A percentile compares a stretch with the other conserved stretches of the same genome.
phyloP scores from a whole-genome alignment of 2,888 invertebrate species.

The Unio pictorum region DNA sequence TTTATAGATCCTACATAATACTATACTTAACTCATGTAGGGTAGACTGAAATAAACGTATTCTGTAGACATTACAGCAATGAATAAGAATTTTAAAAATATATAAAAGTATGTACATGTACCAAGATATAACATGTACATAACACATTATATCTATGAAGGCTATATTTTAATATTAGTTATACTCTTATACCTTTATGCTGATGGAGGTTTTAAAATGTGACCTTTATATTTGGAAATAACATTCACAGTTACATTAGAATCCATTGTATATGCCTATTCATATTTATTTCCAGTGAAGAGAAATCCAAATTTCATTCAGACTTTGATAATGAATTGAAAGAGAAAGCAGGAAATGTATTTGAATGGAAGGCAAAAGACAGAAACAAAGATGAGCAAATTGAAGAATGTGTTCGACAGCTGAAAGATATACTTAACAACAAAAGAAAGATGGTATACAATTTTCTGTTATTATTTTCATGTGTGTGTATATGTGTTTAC shows the following conservation, averaged over 20 bases:
- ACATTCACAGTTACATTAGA: not conserved
- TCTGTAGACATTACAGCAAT: no score
- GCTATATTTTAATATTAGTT: no score
- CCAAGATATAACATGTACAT: no score
- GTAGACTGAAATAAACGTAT: no score
- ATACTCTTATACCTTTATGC: not conserved
- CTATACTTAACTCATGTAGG: no score
- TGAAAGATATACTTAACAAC: slow-evolving; percentile 40
- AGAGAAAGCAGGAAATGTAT: slow-evolving; percentile 36
- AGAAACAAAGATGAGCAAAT: slow-evolving; percentile 38
- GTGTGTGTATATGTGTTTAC: no score
- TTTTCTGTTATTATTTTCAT: no score
- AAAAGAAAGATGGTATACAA: slow-evolving; percentile 32
- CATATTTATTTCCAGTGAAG: slow-evolving; percentile 38
- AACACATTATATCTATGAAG: no score
- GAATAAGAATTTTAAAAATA: no score
- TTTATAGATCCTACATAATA: no score
- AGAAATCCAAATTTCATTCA: slow-evolving; percentile 34
- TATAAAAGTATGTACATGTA: no score
- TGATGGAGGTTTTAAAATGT: not conserved
- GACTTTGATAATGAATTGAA: slow-evolving; percentile 49
- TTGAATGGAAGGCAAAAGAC: slow-evolving; percentile 56
- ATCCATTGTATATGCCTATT: not conserved
- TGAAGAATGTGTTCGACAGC: slow-evolving; percentile 41
- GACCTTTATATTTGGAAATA: not conserved